Evolutionary conservation across 2,113 vertebrate species (phyloP).

Genomic region (Candoia aspera): DNA sequence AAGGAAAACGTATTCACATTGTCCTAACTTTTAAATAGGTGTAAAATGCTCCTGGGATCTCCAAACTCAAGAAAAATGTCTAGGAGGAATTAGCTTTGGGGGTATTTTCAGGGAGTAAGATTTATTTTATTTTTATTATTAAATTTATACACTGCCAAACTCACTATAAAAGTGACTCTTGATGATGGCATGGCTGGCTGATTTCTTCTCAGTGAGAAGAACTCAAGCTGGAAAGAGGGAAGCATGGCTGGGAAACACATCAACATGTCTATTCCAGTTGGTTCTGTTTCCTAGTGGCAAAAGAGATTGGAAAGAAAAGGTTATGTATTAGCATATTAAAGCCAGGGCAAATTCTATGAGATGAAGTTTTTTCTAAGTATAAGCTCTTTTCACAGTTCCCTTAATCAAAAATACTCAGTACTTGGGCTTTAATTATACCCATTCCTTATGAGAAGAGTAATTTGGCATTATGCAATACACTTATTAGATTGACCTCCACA

Average conservation of each 20-base stretch:
- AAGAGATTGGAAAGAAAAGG: conserved; percentile 37
- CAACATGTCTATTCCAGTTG: neutral
- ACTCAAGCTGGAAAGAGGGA: neutral
- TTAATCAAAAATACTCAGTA: conserved; percentile 43
- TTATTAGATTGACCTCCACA: conserved; percentile 57
- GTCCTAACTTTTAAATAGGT: neutral
- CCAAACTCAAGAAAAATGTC: neutral
- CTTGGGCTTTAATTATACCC: conserved; percentile 49
- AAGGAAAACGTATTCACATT: neutral
- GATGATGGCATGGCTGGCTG: neutral
- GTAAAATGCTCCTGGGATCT: neutral
- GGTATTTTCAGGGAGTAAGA: neutral
- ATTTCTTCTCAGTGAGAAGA: neutral
- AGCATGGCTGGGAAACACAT: neutral
- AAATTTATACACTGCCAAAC: too few relatives aligned
- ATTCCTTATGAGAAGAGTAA: conserved; percentile 53
- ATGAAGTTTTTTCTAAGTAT: conserved; percentile 46
- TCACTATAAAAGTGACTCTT: too few relatives aligned
- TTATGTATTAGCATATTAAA: conserved; percentile 38
- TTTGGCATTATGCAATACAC: conserved; percentile 49
- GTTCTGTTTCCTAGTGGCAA: conserved; percentile 1
- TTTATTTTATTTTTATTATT: too few relatives aligned
- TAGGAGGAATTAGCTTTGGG: neutral
- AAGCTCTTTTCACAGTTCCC: conserved; percentile 35
- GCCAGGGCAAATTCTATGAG: conserved; percentile 24